A percentile compares a stretch with the other conserved stretches of the same genome.
These are phyloP conservation scores for Enteromius viviparus DNA, from an alignment of 2,797 vertebrate species.

Conservation along the genomic window DNA sequence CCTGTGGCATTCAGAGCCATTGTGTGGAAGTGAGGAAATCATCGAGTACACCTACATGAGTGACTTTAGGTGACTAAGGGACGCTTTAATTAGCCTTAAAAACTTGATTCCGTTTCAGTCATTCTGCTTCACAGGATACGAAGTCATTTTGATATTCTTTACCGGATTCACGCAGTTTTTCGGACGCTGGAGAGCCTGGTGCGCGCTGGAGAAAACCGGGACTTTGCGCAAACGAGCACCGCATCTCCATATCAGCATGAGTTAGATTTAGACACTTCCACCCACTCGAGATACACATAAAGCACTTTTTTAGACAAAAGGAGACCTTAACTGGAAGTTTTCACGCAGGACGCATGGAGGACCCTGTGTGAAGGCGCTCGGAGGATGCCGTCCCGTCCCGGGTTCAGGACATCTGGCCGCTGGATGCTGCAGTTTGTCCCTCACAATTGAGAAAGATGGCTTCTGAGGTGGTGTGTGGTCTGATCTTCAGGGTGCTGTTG, in stretches of 20 bases:
- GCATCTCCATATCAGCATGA: neutral
- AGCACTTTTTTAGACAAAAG: neutral
- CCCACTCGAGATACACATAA: neutral
- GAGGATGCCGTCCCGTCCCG: slow-evolving; percentile 3
- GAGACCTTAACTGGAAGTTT: neutral
- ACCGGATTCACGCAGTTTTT: slow-evolving; percentile 1
- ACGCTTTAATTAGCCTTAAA: neutral
- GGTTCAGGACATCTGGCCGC: slow-evolving; percentile 31
- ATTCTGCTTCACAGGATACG: neutral
- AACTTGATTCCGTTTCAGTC: neutral
- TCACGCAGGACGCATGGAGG: slow-evolving; percentile 3
- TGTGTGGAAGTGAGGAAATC: slow-evolving; percentile 6
- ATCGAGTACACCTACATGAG: neutral
- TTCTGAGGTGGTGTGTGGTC: slow-evolving; percentile 92
- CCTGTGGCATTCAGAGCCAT: slow-evolving; percentile 13
- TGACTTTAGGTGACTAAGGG: neutral
- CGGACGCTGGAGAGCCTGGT: neutral
- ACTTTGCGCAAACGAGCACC: neutral
- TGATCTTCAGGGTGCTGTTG: slow-evolving; percentile 93
- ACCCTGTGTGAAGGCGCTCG: neutral
- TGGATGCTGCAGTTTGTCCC: slow-evolving; percentile 43
- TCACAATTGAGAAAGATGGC: slow-evolving; percentile 80
- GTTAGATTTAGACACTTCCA: neutral
- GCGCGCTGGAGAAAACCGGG: neutral
- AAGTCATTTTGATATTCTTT: neutral